Evolutionary conservation across 2,888 invertebrate species (phyloP), one percentile per base, ranked within the genome.

Genomic region (Hydroisotoma schaefferi): DNA sequence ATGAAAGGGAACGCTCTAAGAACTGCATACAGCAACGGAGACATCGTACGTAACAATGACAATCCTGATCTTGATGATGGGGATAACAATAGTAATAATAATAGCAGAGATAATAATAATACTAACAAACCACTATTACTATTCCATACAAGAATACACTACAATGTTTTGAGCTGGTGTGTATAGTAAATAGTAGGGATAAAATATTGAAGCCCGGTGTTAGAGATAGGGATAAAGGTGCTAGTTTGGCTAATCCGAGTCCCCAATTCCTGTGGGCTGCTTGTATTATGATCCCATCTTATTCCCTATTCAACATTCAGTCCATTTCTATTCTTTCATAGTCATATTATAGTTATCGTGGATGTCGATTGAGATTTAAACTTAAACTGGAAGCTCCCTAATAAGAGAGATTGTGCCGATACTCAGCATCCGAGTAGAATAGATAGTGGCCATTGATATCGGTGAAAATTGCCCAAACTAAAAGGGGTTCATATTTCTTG

Each of bases 381-480:
- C 20, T 15, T 10, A 40, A 18, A 40, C 40, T 15, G n/a, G 33
- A 15, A 10, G 15, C n/a, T 40, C 40, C 5, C 40, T 40, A 40
- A 40, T 40, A 40, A 15, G 40, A 5, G n/a, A 40, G 40, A 40
- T 40, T 40, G 40, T 40, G 40, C n/a, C 3, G n/a, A 40, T 40
- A 20, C 15, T 15, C 15, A 40, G n/a, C 15, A 4, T 5, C 40
- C 28, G 8, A n/a, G 20, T n/a, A 26, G 46, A 49, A 49, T 3
- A 27, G 52, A 52, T 52, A 52, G 52, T 52, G 40, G 53, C 57
- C 23, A 58, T 58, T 58, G 57, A 58, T 58, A 58, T 52, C 52
- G 51, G 43, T 40, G 33, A 46, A 22, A 44, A 48, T 47, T 48
- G 46, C 46, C 54, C 47, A 51, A 57, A 52, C 33, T 37, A 40